phyloP scores from a whole-genome alignment of 1,140 invertebrate species.

The Geopemphigus sp. region DNA sequence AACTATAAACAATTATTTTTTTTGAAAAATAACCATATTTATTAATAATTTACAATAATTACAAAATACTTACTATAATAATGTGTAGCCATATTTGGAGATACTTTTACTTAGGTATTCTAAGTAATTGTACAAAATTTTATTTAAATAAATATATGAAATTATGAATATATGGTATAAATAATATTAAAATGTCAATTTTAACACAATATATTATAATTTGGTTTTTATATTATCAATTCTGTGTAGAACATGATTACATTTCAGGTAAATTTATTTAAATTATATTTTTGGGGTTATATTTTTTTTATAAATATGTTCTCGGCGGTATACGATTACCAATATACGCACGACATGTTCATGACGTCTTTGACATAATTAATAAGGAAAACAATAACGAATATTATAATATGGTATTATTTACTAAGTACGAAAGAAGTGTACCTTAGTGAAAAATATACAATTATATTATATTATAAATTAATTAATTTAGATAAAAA shows the following conservation, averaged over 20 bases:
- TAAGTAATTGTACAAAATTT: neutral
- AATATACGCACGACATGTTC: too few species aligned
- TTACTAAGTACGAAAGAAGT: too few species aligned
- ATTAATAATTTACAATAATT: neutral
- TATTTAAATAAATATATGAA: neutral
- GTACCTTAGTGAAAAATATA: too few species aligned
- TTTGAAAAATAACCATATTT: too few species aligned
- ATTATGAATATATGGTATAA: too few species aligned
- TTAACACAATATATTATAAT: neutral
- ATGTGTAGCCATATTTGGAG: constrained; percentile 16
- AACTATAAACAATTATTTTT: too few species aligned
- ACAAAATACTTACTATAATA: constrained; percentile 20
- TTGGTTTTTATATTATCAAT: neutral
- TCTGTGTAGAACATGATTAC: neutral
- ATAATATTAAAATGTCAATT: neutral
- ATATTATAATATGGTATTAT: too few species aligned
- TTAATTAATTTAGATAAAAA: too few species aligned
- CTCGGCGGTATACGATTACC: too few species aligned
- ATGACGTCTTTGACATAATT: too few species aligned
- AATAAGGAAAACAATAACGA: too few species aligned
- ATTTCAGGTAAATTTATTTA: neutral
- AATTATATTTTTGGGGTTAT: neutral
- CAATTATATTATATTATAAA: too few species aligned
- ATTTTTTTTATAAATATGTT: neutral
- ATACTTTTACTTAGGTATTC: neutral